Evolutionary conservation across 2,113 vertebrate species (phyloP), one percentile per base, ranked within the genome.

Genomic region (Ornithorhynchus anatinus): DNA sequence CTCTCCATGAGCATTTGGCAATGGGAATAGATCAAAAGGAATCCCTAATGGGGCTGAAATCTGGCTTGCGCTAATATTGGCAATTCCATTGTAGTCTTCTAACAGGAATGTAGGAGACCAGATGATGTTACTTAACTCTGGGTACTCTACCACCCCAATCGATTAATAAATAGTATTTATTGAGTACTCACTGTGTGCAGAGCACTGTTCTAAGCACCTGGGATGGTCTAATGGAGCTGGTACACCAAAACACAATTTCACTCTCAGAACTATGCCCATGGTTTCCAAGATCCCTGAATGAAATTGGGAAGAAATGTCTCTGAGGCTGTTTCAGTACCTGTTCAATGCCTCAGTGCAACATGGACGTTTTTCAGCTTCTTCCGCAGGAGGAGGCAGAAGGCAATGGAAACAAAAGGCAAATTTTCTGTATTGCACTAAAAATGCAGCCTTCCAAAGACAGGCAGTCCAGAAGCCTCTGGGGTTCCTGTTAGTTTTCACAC

Each of bases 1-100:
- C 31, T 69, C n/a, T n/a, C n/a, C n/a, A n/a, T n/a, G 36, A 66
- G 47, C 13, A 19, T 1, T 17, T 57, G 48, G 37, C 45, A 58
- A 27, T 43, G 52, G 23, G 37, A 82, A 64, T 23, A 75, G 23
- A 19, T 47, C 76, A 79, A 81, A 81, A 50, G 60, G 43, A 77
- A 52, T 75, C 56, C 66, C 78, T 79, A 33, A 54, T 16, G 66
- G 75, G 45, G 40, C 56, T 47, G 47, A 32, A 62, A 60, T 79
- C 62, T 75, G 77, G 71, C 62, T 84, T 70, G 35, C 48, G 57
- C 85, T 83, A 79, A 72, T 64, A 64, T 39, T 43, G 63, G 60
- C 50, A 69, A 63, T 67, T 67, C 33, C 42, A 60, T 22, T n/a
- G 14, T 72, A 43, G 59, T 39, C 43, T 48, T 29, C 14, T 60